Evolutionary conservation across 2,888 invertebrate genomes (phyloP).

Genomic region (Pheosia gnoma): DNA sequence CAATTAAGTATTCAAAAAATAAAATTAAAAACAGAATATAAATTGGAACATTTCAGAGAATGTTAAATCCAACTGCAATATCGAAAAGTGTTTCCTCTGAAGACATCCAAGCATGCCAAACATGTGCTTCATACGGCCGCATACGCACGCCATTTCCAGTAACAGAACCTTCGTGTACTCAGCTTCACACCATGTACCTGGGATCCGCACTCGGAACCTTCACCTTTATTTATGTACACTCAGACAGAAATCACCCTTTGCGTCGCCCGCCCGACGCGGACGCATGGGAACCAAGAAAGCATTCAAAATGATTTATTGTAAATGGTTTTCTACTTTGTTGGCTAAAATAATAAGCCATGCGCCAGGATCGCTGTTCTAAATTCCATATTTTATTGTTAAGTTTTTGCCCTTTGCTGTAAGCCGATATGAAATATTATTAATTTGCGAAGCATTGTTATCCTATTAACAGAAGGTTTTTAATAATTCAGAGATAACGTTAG

Average conservation of each 20-base stretch:
- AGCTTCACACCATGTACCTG: slow-evolving; percentile 71
- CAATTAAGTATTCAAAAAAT: background rate
- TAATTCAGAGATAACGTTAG: slow-evolving; percentile 55
- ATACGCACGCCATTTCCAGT: slow-evolving; percentile 32
- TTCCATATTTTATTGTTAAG: slow-evolving; percentile 75
- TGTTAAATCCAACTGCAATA: background rate
- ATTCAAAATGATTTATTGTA: slow-evolving; percentile 84
- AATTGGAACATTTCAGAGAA: background rate
- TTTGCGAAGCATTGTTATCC: slow-evolving; percentile 66
- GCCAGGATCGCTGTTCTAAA: slow-evolving; percentile 77
- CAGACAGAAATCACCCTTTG: slow-evolving; percentile 83
- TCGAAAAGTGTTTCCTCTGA: background rate
- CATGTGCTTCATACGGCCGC: slow-evolving; percentile 10
- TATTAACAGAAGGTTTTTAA: slow-evolving; percentile 50
- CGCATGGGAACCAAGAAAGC: slow-evolving; percentile 81
- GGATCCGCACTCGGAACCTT: slow-evolving; percentile 76
- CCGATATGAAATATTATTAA: slow-evolving; percentile 63
- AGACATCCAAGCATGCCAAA: background rate
- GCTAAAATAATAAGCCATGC: slow-evolving; percentile 81
- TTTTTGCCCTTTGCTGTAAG: slow-evolving; percentile 64
- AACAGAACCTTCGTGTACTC: slow-evolving; percentile 40
- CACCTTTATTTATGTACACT: slow-evolving; percentile 83
- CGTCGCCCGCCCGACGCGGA: slow-evolving; percentile 77
- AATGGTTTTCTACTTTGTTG: slow-evolving; percentile 85
- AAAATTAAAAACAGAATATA: background rate